Base-by-base conservation (phyloP, 53 echinoderm and acorn worm genomes). In the Echinarachnius parma region DNA sequence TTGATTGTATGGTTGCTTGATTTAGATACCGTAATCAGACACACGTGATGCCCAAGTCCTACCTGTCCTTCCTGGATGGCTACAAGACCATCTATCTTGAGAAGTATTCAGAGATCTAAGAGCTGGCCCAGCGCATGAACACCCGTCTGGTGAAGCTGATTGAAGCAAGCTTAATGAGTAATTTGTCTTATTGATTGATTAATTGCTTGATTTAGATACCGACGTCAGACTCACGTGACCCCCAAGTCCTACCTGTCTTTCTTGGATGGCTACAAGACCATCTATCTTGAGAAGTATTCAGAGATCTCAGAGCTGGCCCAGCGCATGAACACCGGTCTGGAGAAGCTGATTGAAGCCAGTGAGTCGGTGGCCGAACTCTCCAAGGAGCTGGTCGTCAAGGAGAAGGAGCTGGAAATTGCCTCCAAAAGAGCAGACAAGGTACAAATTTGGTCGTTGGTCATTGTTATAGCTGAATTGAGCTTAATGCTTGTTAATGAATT, bases 191-290 rank as follows among this genome's bases (percentile, higher is more conserved):
- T n/a, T n/a, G n/a, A n/a, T n/a, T n/a, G n/a, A n/a, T n/a, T n/a
- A n/a, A n/a, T n/a, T 39, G 42, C 42, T 13, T 13, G 31, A 5
- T 25, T 27, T 21, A 96, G 98, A 52, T 96, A 96, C 67, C 98
- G 98, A 19, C 91, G 98, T 28, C 98, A 96, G 74, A 91, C 98
- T 18, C 98, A 96, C 46, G 98, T 96, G 15, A 96, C 98, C 18
- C 98, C 98, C 46, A 96, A 96, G 60, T 96, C 98, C 11, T 96
- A 96, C 88, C 66, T 96, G 69, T 96, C 98, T 24, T 96, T 96
- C 78, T 76, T 96, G 60, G 88, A 91, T 62, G 98, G 98, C 24
- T 96, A 96, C 50, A 96, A 88, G 86, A 79, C 85, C 52, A 91
- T 96, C 65, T 96, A 96, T 46, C 69, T 79, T 19, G 90, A 96